Percentiles rank a stretch among this genome's conserved stretches.
Conservation (phyloP, 2,888 invertebrate genomes). For the Galerucella nymphaeae region DNA sequence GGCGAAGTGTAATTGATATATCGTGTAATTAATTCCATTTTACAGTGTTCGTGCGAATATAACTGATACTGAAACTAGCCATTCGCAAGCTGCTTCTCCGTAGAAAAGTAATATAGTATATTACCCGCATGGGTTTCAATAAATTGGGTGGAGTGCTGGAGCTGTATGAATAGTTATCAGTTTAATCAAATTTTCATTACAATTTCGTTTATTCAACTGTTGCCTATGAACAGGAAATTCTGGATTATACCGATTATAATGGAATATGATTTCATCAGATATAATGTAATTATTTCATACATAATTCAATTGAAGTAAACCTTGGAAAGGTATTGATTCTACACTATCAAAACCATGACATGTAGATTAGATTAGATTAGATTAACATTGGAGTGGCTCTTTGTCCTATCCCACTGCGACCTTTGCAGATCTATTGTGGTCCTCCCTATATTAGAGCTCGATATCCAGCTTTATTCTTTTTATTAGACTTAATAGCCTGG, state of each 20-base stretch:
- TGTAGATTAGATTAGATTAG: no score
- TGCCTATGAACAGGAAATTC: neutral
- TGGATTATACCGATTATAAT: neutral
- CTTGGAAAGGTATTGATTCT: no score
- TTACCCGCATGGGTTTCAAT: constrained; percentile 32
- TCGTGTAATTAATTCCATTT: constrained; percentile 41
- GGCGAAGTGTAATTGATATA: constrained; percentile 36
- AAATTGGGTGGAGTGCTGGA: constrained; percentile 16
- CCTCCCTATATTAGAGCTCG: no score
- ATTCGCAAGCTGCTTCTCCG: constrained; percentile 39
- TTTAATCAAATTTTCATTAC: constrained; percentile 28
- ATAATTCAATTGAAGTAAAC: no score
- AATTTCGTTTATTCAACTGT: constrained; percentile 8
- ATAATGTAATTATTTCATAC: no score
- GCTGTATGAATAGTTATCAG: constrained; percentile 1
- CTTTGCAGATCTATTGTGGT: no score
- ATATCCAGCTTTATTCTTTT: no score
- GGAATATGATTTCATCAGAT: no score
- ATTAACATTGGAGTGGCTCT: no score
- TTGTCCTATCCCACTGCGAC: no score
- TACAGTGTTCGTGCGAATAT: constrained; percentile 36
- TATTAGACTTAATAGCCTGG: no score
- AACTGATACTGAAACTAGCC: constrained; percentile 31
- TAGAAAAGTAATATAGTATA: constrained; percentile 27
- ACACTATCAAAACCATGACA: no score